Evolutionary conservation across 2,888 invertebrate genomes (phyloP), one percentile per base, ranked within the genome.

Genomic region (Caradrina clavipalpis): DNA sequence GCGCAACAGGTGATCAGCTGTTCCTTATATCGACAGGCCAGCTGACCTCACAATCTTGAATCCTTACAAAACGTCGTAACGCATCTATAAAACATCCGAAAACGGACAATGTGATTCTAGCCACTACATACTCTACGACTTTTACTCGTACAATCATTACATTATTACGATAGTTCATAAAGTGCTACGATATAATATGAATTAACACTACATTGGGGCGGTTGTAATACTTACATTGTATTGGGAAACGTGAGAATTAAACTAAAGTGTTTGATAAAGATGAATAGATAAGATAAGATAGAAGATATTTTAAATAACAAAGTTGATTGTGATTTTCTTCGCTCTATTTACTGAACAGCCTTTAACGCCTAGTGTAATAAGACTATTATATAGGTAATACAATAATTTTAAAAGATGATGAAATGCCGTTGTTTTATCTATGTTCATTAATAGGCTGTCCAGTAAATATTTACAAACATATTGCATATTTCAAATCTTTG

Each of bases 151-250:
- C 35, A 69, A 76, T 54, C 64, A 81, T 73, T 76, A 78, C 53
- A 82, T 26, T 65, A 47, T 49, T 71, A 68, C 59, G 76, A 83
- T 82, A 66, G 45, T 69, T 76, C 49, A 69, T 82, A 79, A 73
- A 81, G 86, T 84, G 85, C 82, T 85, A 84, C 66, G 35, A 78
- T 80, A 79, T 72, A 69, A 58, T 76, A 78, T 75, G 73, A 76
- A 78, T 74, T 78, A 80, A 76, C 68, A 80, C 82, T 89, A 86
- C 75, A 82, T 89, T 90, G 90, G 90, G 90, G 90, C 90, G 85
- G 84, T 85, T 80, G 74, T 84, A 82, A 77, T 79, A 81, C 82
- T 78, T 77, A 84, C 59, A 66, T 56, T 42, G 66, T 68, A 61
- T 45, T 76, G 69, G 75, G 70, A 72, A 82, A 73, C 55, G 69